Percentiles rank a stretch among this genome's conserved stretches.
Conservation (phyloP, 2,113 vertebrate genomes). For the Myiozetetes cayanensis region DNA sequence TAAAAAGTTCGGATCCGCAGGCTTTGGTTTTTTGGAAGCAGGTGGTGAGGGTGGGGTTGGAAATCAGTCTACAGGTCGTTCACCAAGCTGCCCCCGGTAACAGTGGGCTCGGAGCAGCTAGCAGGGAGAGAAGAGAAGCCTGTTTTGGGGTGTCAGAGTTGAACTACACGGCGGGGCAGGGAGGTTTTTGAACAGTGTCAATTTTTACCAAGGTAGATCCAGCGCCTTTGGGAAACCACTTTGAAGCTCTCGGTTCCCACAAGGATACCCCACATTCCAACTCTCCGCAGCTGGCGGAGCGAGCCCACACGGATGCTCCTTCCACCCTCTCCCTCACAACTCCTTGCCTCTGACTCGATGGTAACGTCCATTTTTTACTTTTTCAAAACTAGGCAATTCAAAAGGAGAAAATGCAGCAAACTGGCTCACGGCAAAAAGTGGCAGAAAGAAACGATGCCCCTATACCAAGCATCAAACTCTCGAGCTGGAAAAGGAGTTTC, state of each 20-base stretch:
- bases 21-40: constrained; percentile 41
- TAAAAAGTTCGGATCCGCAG: background rate
- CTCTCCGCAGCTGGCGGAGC: background rate
- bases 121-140: background rate
- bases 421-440: constrained; percentile 98
- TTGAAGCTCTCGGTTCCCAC: background rate
- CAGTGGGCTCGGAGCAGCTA: background rate
- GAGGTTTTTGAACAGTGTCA: background rate
- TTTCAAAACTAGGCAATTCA: constrained; percentile 80
- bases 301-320: background rate
- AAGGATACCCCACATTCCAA: background rate
- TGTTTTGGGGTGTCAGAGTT: background rate
- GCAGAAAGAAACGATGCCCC: constrained; percentile 97
- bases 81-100: background rate
- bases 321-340: background rate
- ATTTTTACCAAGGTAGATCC: background rate
- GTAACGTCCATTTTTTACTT: constrained; percentile 66
- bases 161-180: fast-evolving
- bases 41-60: background rate
- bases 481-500: constrained; percentile 99
- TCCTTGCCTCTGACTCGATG: background rate
- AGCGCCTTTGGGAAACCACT: background rate
- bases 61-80: background rate
- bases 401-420: constrained; percentile 90
- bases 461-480: constrained; percentile 99